Conservation (phyloP, 2,113 vertebrate genomes). For the Mobula birostris region DNA sequence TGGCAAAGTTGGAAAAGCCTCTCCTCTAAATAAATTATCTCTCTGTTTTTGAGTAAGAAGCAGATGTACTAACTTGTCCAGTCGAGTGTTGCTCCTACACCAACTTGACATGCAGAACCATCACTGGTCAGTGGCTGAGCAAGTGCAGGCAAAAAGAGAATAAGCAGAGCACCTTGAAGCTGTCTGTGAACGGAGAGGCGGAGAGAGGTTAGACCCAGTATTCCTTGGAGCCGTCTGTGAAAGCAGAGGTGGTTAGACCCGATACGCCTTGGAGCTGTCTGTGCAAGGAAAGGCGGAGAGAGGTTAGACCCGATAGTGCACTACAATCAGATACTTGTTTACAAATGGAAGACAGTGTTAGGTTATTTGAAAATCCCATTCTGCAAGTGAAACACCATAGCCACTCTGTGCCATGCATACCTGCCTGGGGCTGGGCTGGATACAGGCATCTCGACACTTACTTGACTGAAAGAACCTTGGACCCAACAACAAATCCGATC, state of each 20-base stretch:
- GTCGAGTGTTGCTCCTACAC: slow-evolving; percentile 54
- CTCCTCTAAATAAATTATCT: no score
- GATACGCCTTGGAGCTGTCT: slow-evolving; percentile 60
- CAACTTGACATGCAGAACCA: slow-evolving; percentile 58
- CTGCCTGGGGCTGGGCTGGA: background rate
- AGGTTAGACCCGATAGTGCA: background rate
- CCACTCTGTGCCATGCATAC: background rate
- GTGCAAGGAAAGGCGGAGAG: slow-evolving; percentile 7
- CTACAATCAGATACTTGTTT: background rate
- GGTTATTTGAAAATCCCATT: background rate
- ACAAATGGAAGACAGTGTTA: background rate
- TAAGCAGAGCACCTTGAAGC: slow-evolving; percentile 67
- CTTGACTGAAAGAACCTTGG: background rate
- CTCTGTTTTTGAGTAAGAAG: background rate
- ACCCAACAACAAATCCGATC: background rate
- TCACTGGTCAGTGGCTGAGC: slow-evolving; percentile 48
- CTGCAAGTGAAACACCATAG: background rate
- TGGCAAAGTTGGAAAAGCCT: no score
- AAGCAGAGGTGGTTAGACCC: background rate
- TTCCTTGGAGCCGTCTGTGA: no score
- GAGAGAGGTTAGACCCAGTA: background rate
- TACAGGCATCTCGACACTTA: no score
- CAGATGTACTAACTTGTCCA: slow-evolving; percentile 69
- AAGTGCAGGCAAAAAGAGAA: slow-evolving; percentile 64
- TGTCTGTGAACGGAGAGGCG: slow-evolving; percentile 58